Base-by-base conservation (phyloP, 2,113 vertebrate genomes). In the Paracanthobrama guichenoti region DNA sequence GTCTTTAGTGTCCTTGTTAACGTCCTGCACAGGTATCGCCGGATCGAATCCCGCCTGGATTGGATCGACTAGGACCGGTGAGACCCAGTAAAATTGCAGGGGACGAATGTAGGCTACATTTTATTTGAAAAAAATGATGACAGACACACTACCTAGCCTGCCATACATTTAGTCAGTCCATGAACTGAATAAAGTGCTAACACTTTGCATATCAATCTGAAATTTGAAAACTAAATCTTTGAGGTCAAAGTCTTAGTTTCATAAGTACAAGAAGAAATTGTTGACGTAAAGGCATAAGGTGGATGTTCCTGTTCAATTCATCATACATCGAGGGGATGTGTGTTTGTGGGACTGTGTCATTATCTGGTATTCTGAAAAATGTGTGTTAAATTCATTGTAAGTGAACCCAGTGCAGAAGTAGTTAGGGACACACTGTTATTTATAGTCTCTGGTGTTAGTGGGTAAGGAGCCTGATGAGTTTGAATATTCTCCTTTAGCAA, bases 341-440 rank as follows among this genome's bases (percentile, higher is more conserved):
- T 48, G 62, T 53, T 67, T 81, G 44, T 53, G 46, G 44, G 31
- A 22, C 22, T 0, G 44, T 39, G 12, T 44, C 12, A 14, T 50
- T 31, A 3, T 50, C 20, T 44, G 78, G 42, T 26, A 80, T 8
- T 31, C 24, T 50, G 24, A 80, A 64, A 67, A 80, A 80, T 39
- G 78, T 22, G 31, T 22, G 42, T 80, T 62, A 62, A 62, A 62
- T 14, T 62, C 12, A 28, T 62, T 11, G 0, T 64, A 66, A 66
- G 26, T 66, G 62, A 81, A 81, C 4, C 62, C 79, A 53, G 62
- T 24, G 48, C 62, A 35, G 31, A 69, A 81, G 24, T 81, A 81
- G 64, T 35, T 35, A 22, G 62, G 24, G 18, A 81, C 64, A 31
- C 26, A 62, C 79, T 81, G 79, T 81, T 53, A 11, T 81, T 81